phyloP scores from a whole-genome alignment of 1,140 invertebrate species.

The Drosophila rufa region DNA sequence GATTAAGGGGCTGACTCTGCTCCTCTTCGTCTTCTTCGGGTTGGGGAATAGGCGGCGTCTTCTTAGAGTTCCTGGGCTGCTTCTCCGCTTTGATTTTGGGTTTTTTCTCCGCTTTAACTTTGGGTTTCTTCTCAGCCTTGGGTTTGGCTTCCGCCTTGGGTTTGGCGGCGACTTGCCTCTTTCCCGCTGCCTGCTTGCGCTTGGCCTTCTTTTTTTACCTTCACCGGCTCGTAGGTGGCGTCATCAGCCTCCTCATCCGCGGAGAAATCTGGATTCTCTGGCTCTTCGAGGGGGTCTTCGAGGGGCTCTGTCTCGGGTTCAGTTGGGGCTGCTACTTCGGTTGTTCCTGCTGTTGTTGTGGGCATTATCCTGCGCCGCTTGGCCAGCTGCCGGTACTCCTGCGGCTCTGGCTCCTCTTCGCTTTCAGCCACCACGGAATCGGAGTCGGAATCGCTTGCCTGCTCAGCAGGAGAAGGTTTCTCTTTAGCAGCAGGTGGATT shows the following conservation, averaged over 20 bases:
- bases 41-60: background rate
- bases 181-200: slow-evolving; percentile 19
- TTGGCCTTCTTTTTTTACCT: slow-evolving; percentile 31
- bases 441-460: slow-evolving; percentile 55
- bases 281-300: slow-evolving; percentile 5
- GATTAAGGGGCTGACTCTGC: slow-evolving; percentile 51
- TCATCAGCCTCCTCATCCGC: slow-evolving; percentile 59
- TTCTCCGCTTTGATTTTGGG: slow-evolving; percentile 50
- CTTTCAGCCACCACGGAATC: slow-evolving; percentile 81
- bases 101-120: slow-evolving; percentile 48
- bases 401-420: slow-evolving; percentile 67
- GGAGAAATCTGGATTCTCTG: slow-evolving; percentile 54
- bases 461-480: background rate
- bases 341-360: background rate
- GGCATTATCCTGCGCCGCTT: slow-evolving; percentile 66
- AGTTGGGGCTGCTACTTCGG: background rate
- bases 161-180: slow-evolving; percentile 19
- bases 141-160: slow-evolving; percentile 49
- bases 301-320: background rate
- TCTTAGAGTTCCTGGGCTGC: slow-evolving; percentile 19
- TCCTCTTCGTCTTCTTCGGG: slow-evolving; percentile 34
- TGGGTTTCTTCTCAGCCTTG: slow-evolving; percentile 49
- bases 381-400: slow-evolving; percentile 68
- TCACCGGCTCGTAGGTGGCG: slow-evolving; percentile 56
- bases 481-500: background rate